Conservation (phyloP, 2,113 vertebrate species). For the Hirundichthys speculiger region DNA sequence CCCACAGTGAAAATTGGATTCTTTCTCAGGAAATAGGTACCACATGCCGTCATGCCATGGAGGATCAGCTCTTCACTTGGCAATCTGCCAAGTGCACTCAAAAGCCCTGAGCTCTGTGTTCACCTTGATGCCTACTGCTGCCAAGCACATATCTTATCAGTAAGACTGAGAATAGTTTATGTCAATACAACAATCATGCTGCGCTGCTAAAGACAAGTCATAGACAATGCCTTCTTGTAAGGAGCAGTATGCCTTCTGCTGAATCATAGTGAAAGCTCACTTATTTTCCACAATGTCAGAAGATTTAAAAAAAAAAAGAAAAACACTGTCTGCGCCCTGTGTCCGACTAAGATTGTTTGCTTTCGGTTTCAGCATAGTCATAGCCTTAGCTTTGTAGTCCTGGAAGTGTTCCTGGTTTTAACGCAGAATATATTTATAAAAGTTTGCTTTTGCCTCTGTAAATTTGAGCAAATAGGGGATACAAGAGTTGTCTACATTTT, state of each 20-base stretch:
- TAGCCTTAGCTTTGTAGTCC: not conserved
- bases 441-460: too few species aligned
- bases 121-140: conserved; percentile 9
- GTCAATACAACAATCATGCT: not conserved
- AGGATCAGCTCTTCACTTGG: conserved; percentile 16
- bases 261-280: conserved; percentile 1
- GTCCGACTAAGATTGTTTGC: not conserved
- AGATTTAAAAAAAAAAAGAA: not conserved
- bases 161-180: conserved; percentile 1
- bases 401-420: not conserved
- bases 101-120: conserved; percentile 11
- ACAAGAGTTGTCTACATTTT: too few species aligned
- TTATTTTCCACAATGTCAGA: not conserved
- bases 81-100: conserved; percentile 22
- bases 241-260: conserved; percentile 18
- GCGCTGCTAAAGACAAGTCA: not conserved
- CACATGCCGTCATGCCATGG: conserved; percentile 9
- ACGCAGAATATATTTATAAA: not conserved
- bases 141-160: conserved; percentile 24
- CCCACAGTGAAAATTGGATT: conserved; percentile 24
- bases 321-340: not conserved
- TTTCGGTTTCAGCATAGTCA: conserved; percentile 20
- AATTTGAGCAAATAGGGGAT: too few species aligned
- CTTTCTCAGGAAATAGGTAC: conserved; percentile 21
- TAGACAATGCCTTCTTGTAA: too few species aligned